Conservation (phyloP, 2,113 vertebrate genomes). For the Hippopotamus amphibius region DNA sequence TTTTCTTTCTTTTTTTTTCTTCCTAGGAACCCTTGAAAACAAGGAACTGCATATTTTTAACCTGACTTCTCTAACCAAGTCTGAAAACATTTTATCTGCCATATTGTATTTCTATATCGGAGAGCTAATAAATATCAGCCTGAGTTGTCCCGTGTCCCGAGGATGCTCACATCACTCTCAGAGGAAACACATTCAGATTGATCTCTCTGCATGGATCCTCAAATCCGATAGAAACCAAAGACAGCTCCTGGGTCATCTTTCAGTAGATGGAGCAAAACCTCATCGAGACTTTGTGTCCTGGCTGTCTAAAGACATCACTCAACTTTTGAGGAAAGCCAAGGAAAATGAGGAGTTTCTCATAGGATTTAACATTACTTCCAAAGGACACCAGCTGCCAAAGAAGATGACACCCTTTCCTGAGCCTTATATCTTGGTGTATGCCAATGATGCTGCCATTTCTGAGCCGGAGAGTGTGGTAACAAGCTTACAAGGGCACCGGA, state of each 20-base stretch:
- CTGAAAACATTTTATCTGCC: constrained; percentile 95
- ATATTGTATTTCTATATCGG: constrained; percentile 93
- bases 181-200: constrained; percentile 86
- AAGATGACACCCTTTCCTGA: constrained; percentile 85
- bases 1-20: neutral
- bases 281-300: constrained; percentile 89
- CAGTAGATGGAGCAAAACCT: constrained; percentile 87
- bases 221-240: constrained; percentile 85
- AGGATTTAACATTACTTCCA: constrained; percentile 88
- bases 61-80: constrained; percentile 94
- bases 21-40: constrained; percentile 88
- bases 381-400: constrained; percentile 83
- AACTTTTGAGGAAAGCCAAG: constrained; percentile 90
- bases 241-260: constrained; percentile 88
- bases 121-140: constrained; percentile 86
- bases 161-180: constrained; percentile 81
- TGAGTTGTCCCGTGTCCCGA: constrained; percentile 81
- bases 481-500: constrained; percentile 88
- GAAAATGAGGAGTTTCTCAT: constrained; percentile 90
- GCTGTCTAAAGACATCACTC: constrained; percentile 96
- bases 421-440: constrained; percentile 96
- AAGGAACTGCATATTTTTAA: constrained; percentile 93
- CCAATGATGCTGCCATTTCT: constrained; percentile 96
- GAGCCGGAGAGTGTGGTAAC: constrained; percentile 94
- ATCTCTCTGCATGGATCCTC: constrained; percentile 92